These are phyloP conservation scores for Diarsia brunnea DNA, from an alignment of 2,888 invertebrate genomes.

Conservation along the genomic window DNA sequence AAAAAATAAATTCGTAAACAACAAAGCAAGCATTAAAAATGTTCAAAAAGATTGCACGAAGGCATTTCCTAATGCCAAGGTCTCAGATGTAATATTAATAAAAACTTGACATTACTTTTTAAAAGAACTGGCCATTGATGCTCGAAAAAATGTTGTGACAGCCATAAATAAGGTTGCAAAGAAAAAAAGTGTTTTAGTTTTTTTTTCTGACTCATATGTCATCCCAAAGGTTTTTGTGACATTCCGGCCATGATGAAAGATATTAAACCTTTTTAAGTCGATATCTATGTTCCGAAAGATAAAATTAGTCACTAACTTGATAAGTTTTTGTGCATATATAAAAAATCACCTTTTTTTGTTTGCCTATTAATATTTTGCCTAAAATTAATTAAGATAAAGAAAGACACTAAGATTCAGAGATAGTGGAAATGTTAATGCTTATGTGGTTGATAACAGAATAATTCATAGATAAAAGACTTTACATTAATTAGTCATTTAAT, in stretches of 20 bases:
- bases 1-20: conserved; percentile 21
- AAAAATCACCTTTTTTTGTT: conserved; percentile 22
- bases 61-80: conserved; percentile 65
- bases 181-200: conserved; percentile 37
- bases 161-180: conserved; percentile 24
- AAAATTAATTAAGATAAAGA: conserved; percentile 13
- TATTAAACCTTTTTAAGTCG: conserved; percentile 44
- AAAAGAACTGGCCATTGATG: conserved; percentile 46
- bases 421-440: not conserved
- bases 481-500: not conserved
- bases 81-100: conserved; percentile 39
- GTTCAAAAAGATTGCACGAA: conserved; percentile 54
- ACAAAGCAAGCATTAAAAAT: conserved; percentile 40
- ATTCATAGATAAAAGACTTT: not conserved
- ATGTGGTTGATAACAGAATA: not conserved
- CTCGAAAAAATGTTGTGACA: conserved; percentile 61
- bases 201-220: conserved; percentile 59
- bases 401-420: conserved; percentile 4
- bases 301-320: conserved; percentile 47
- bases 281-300: conserved; percentile 42
- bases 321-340: not conserved
- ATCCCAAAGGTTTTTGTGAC: conserved; percentile 47
- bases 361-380: not conserved
- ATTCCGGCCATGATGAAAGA: conserved; percentile 42
- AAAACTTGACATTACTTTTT: conserved; percentile 57